These are phyloP conservation scores for Brachystomella parvula DNA, from an alignment of 1,140 invertebrate species.

Conservation along the genomic window DNA sequence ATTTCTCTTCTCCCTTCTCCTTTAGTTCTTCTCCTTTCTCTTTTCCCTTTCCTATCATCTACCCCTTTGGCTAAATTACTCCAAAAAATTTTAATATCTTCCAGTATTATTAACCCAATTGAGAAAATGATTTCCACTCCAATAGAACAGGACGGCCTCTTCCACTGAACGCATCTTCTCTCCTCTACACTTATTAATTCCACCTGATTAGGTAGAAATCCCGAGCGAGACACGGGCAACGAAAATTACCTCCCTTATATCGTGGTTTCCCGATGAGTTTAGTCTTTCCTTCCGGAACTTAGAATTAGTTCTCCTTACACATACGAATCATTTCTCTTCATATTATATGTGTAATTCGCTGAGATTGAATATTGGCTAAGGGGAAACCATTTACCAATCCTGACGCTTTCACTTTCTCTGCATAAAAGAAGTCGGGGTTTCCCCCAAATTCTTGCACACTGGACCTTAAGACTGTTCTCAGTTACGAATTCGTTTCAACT, in stretches of 20 bases:
- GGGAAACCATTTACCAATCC: no score
- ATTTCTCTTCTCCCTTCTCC: not conserved
- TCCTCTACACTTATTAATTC: slow-evolving; percentile 1
- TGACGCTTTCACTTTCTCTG: no score
- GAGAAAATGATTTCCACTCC: not conserved
- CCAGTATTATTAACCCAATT: slow-evolving; percentile 5
- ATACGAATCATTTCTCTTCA: no score
- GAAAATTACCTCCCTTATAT: not conserved
- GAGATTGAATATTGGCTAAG: no score
- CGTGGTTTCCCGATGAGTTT: not conserved
- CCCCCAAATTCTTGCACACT: no score
- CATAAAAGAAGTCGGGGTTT: no score
- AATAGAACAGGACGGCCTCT: not conserved
- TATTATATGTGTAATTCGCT: no score
- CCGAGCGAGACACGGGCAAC: not conserved
- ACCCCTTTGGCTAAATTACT: slow-evolving; percentile 17
- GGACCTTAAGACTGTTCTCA: no score
- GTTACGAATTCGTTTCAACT: no score
- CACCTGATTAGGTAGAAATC: slow-evolving; percentile 1
- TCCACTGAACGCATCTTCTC: not conserved
- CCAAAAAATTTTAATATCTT: slow-evolving; percentile 29
- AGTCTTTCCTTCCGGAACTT: slow-evolving; percentile 5
- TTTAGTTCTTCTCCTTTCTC: slow-evolving; percentile 10
- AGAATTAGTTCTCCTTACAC: no score
- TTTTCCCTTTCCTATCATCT: not conserved